Evolutionary conservation across 1,140 invertebrate species (phyloP).

Genomic region (Physella acuta): DNA sequence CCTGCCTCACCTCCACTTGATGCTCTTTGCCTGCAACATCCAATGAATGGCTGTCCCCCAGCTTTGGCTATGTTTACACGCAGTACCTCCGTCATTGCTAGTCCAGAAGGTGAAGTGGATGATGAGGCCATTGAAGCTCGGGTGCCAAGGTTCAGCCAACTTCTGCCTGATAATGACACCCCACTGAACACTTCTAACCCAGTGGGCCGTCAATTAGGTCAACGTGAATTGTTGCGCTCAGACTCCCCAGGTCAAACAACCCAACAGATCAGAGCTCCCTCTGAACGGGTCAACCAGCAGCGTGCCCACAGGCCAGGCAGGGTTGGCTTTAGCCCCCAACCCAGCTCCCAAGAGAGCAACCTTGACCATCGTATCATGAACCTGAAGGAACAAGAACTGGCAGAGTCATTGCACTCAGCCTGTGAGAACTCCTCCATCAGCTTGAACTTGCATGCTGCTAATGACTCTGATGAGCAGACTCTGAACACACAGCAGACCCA

Average conservation of each 20-base stretch:
- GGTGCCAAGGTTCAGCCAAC: constrained; percentile 19
- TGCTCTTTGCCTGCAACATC: too few species aligned
- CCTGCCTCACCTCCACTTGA: background rate
- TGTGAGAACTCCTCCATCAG: background rate
- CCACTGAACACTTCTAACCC: background rate
- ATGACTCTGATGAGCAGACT: background rate
- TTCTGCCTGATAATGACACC: constrained; percentile 11
- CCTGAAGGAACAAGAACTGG: constrained; percentile 24
- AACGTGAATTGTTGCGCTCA: background rate
- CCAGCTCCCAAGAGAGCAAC: background rate
- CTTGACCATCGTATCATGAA: constrained; percentile 26
- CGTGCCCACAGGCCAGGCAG: background rate
- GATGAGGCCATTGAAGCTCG: constrained; percentile 22
- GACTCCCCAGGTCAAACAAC: constrained; percentile 8
- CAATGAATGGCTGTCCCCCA: background rate
- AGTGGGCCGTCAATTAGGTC: background rate
- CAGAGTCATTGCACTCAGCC: constrained; percentile 6
- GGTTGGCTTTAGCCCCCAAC: background rate
- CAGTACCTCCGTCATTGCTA: constrained; percentile 23
- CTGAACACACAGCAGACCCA: background rate
- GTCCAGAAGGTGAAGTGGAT: constrained; percentile 24
- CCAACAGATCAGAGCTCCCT: constrained; percentile 13
- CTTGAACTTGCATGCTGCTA: background rate
- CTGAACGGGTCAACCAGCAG: constrained; percentile 7
- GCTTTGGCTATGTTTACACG: constrained; percentile 16